phyloP scores from a whole-genome alignment of 1,140 invertebrate species.

The Leptopilina clavipes region DNA sequence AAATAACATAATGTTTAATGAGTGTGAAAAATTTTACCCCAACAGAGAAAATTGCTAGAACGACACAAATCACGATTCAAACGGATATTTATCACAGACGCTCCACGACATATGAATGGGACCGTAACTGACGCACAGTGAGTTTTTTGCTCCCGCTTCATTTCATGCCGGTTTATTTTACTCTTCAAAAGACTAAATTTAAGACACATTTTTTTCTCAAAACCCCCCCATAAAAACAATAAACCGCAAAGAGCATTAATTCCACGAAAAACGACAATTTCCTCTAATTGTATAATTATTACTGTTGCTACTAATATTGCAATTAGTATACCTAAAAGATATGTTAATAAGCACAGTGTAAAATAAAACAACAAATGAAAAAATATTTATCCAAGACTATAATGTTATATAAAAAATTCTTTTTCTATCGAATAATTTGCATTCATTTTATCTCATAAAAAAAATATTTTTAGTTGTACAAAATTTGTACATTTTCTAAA shows the following conservation, averaged over 20 bases:
- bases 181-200: slow-evolving; percentile 1
- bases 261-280: neutral
- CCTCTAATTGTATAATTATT: neutral
- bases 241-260: neutral
- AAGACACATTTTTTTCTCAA: no score
- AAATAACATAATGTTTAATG: slow-evolving; percentile 8
- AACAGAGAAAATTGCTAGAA: slow-evolving; percentile 7
- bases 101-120: slow-evolving; percentile 19
- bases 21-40: slow-evolving; percentile 36
- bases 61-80: slow-evolving; percentile 26
- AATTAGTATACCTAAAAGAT: slow-evolving; percentile 7
- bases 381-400: no score
- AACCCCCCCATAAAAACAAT: neutral
- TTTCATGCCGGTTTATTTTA: slow-evolving; percentile 13
- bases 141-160: slow-evolving; percentile 24
- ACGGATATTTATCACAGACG: slow-evolving; percentile 18
- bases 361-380: no score
- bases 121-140: slow-evolving; percentile 11
- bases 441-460: no score
- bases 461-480: no score
- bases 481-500: no score
- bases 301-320: no score
- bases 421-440: no score
- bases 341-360: neutral
- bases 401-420: no score